Percentiles rank a stretch among this genome's conserved stretches.
Conservation (phyloP, 2,797 vertebrate genomes). For the Gymnothorax javanicus region DNA sequence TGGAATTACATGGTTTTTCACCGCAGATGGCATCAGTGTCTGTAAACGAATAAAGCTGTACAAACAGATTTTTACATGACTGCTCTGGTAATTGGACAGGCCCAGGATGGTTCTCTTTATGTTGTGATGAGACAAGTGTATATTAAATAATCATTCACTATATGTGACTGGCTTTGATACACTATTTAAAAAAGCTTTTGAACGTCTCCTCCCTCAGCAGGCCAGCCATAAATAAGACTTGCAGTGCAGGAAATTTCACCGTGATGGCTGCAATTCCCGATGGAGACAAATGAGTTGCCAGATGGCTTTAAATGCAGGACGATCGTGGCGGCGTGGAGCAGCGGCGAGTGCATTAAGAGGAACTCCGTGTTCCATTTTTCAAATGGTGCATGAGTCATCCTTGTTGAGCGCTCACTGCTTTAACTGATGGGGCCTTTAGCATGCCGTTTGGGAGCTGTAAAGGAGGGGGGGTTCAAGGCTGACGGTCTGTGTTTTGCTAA, state of each 20-base stretch:
- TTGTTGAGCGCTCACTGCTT: slow-evolving; percentile 4
- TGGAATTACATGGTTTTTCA: slow-evolving; percentile 3
- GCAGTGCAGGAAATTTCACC: slow-evolving; percentile 39
- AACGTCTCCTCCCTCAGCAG: slow-evolving; percentile 27
- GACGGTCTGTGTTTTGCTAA: slow-evolving; percentile 9
- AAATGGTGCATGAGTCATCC: slow-evolving; percentile 22
- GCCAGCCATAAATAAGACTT: slow-evolving; percentile 41
- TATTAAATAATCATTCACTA: slow-evolving; percentile 26
- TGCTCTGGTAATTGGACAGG: slow-evolving; percentile 57
- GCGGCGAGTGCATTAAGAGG: not conserved
- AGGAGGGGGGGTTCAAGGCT: slow-evolving; percentile 21
- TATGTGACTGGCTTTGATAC: slow-evolving; percentile 42
- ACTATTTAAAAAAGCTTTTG: slow-evolving; percentile 12
- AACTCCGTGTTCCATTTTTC: slow-evolving; percentile 19
- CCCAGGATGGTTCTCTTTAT: not conserved
- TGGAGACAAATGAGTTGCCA: slow-evolving; percentile 37
- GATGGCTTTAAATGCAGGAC: slow-evolving; percentile 38
- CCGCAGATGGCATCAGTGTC: slow-evolving; percentile 16
- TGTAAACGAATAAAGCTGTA: not conserved
- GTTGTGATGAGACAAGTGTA: slow-evolving; percentile 18
- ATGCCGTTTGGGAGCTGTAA: slow-evolving; percentile 6
- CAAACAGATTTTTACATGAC: slow-evolving; percentile 10
- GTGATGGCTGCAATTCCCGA: slow-evolving; percentile 36
- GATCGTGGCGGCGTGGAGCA: not conserved
- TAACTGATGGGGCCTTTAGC: slow-evolving; percentile 25